These are phyloP conservation scores for Gallinago nigripennis DNA, from an alignment of 2,797 vertebrate species.

Conservation along the genomic window DNA sequence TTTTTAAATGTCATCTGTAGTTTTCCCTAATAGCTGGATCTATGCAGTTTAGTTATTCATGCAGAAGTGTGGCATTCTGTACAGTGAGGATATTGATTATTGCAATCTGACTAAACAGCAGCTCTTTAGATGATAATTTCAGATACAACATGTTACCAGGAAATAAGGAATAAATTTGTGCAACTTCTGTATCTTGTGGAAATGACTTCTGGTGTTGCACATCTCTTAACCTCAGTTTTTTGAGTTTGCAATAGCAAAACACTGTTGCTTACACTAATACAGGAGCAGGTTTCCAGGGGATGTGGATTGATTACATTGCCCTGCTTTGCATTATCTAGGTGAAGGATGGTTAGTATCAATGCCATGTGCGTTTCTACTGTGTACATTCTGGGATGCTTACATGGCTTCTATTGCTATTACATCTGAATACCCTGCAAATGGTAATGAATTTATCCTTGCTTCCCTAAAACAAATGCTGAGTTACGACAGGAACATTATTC, in stretches of 20 bases:
- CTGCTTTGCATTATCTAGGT: not conserved
- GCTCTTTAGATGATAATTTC: not conserved
- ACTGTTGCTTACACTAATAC: not conserved
- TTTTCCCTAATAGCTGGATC: not conserved
- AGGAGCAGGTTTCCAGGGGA: not conserved
- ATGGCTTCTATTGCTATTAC: not conserved
- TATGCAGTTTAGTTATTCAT: not conserved
- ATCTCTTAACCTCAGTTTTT: not conserved
- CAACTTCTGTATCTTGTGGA: not conserved
- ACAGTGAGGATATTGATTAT: not conserved
- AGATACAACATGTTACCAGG: not conserved
- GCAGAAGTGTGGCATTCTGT: not conserved
- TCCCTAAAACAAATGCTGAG: conserved; percentile 54
- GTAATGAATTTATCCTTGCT: conserved; percentile 62
- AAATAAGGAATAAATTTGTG: not conserved
- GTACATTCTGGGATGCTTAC: accelerated
- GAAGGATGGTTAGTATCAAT: not conserved
- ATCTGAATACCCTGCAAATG: not conserved
- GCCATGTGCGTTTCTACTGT: not conserved
- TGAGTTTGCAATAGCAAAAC: not conserved
- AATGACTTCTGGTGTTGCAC: not conserved
- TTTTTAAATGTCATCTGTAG: not conserved
- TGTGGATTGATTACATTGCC: not conserved
- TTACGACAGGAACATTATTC: conserved; percentile 33
- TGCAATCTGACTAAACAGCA: not conserved